These are phyloP conservation scores for Zaprionus lachaisei DNA, from an alignment of 1,140 invertebrate species.

Conservation along the genomic window DNA sequence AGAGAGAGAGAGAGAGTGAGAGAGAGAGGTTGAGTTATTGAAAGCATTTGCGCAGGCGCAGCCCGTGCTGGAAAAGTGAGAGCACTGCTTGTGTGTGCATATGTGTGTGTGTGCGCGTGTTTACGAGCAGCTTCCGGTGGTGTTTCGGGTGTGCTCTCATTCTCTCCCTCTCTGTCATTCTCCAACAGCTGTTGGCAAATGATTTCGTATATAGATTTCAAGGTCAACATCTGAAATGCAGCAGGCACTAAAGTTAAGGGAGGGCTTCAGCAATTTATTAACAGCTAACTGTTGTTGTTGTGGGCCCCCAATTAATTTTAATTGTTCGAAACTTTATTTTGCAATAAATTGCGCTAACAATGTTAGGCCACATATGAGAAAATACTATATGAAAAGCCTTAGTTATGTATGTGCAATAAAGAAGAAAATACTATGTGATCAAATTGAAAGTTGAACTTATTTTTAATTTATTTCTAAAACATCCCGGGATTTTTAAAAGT, in stretches of 20 bases:
- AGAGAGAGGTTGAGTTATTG: not conserved
- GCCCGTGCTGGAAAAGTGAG: constrained; percentile 6
- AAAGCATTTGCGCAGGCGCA: constrained; percentile 54
- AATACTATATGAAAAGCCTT: too few relatives aligned
- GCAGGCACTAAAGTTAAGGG: constrained; percentile 46
- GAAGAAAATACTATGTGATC: too few relatives aligned
- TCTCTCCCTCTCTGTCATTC: constrained; percentile 26
- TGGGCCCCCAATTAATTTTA: not conserved
- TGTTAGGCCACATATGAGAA: too few relatives aligned
- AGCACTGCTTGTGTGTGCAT: too few relatives aligned
- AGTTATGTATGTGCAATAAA: too few relatives aligned
- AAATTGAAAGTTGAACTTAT: too few relatives aligned
- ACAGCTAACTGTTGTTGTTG: not conserved
- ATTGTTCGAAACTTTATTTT: not conserved
- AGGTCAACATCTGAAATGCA: constrained; percentile 50
- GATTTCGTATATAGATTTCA: constrained; percentile 52
- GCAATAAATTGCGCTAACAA: not conserved
- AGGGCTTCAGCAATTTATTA: constrained; percentile 4
- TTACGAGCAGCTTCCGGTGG: constrained; percentile 71
- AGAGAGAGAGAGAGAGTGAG: not conserved
- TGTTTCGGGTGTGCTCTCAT: constrained; percentile 52
- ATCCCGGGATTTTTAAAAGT: too few relatives aligned
- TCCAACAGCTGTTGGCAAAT: constrained; percentile 57
- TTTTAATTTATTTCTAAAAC: too few relatives aligned
- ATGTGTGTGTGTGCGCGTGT: constrained; percentile 10